phyloP scores from a whole-genome alignment of 2,888 invertebrate species.

The Cerastis leucographa region DNA sequence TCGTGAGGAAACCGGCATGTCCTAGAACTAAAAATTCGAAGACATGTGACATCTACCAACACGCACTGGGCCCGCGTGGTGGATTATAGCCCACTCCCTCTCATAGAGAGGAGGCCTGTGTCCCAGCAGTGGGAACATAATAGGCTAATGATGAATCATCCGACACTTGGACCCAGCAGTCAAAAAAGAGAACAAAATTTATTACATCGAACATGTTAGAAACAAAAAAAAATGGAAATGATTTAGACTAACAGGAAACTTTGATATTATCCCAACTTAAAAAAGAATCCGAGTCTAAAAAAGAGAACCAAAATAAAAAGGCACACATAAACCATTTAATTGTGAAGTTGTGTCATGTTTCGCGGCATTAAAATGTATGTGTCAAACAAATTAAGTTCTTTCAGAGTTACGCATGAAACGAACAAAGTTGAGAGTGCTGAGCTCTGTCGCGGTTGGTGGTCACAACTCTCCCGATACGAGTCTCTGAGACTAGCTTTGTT shows the following conservation, averaged over 20 bases:
- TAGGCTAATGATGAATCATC: no score
- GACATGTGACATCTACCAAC: no score
- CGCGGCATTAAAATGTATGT: conserved; percentile 64
- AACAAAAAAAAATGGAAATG: not conserved
- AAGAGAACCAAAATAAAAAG: not conserved
- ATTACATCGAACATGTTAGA: not conserved
- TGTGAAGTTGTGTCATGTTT: conserved; percentile 61
- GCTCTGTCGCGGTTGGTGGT: conserved; percentile 82
- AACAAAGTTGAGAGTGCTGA: conserved; percentile 84
- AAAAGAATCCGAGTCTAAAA: not conserved
- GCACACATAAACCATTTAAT: conserved; percentile 50
- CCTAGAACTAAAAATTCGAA: no score
- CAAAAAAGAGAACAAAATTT: not conserved
- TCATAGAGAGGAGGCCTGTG: no score
- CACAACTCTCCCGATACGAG: conserved; percentile 68
- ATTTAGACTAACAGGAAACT: not conserved
- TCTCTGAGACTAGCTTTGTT: conserved; percentile 63
- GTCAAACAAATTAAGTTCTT: conserved; percentile 77
- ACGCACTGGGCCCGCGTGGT: no score
- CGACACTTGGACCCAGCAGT: no score
- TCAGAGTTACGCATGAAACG: conserved; percentile 69
- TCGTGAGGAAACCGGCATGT: no score
- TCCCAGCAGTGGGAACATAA: no score
- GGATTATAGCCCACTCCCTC: no score
- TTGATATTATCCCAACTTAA: not conserved